A percentile compares a stretch with the other conserved stretches of the same genome.
These are phyloP conservation scores for Cinara cedri DNA, from an alignment of 2,888 invertebrate genomes.

Conservation along the genomic window DNA sequence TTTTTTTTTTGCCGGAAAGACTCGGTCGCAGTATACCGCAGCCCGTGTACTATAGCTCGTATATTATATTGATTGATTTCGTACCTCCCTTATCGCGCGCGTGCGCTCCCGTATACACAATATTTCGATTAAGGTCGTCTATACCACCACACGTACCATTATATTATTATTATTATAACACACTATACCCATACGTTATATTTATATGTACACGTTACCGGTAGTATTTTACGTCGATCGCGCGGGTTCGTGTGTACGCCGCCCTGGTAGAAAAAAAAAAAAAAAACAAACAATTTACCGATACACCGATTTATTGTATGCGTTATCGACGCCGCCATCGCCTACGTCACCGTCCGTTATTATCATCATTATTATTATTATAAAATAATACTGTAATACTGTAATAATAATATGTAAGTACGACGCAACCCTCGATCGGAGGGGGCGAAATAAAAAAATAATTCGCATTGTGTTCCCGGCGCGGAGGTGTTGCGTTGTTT, in stretches of 20 bases:
- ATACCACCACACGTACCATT: not conserved
- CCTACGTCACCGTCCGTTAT: not conserved
- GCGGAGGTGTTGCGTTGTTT: slow-evolving; percentile 10
- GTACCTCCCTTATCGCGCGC: not conserved
- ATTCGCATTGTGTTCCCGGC: slow-evolving; percentile 32
- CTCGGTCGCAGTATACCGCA: too few relatives aligned
- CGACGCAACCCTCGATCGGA: slow-evolving; percentile 23
- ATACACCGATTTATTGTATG: slow-evolving; percentile 14
- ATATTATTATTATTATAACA: slow-evolving; percentile 7
- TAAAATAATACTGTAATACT: too few relatives aligned
- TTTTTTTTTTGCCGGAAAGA: not conserved
- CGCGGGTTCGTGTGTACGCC: not conserved
- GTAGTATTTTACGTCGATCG: not conserved
- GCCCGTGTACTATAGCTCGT: not conserved
- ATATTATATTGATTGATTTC: slow-evolving; percentile 21
- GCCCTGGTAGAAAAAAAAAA: slow-evolving; percentile 9
- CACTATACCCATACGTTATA: too few relatives aligned
- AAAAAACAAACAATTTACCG: slow-evolving; percentile 44
- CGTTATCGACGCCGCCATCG: not conserved
- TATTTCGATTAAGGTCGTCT: slow-evolving; percentile 31
- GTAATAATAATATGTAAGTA: not conserved
- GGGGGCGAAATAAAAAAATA: not conserved
- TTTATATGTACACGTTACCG: too few relatives aligned
- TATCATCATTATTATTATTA: too few relatives aligned
- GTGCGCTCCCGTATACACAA: not conserved